Percentiles rank a stretch among this genome's conserved stretches.
Conservation (phyloP, 2,797 vertebrate species). For the Chelon labrosus region DNA sequence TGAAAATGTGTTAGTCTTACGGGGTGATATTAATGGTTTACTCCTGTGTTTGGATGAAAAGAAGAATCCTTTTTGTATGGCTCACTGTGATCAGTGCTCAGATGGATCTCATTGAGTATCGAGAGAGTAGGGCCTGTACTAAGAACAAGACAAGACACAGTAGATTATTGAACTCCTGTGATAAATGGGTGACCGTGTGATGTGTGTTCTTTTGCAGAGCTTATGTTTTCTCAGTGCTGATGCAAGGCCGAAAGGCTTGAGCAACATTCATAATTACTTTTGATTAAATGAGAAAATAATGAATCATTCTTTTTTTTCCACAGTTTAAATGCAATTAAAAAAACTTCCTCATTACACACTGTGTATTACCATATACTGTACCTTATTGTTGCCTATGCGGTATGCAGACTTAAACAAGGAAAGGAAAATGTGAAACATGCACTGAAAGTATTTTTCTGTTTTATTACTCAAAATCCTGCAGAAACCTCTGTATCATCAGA, state of each 20-base stretch:
- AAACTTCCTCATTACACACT: not conserved
- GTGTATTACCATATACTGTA: not conserved
- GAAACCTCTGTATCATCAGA: not conserved
- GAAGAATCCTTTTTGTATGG: too few species aligned
- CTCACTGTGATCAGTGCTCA: too few species aligned
- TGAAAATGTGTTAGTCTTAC: too few species aligned
- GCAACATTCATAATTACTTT: not conserved
- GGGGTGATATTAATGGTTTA: too few species aligned
- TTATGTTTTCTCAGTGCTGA: not conserved
- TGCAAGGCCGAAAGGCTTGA: not conserved
- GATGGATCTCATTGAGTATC: conserved; percentile 3
- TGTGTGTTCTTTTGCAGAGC: not conserved
- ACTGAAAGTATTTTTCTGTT: not conserved
- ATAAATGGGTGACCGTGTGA: not conserved
- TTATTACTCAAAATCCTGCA: not conserved
- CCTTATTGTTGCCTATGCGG: not conserved
- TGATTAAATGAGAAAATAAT: conserved; percentile 1
- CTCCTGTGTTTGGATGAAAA: too few species aligned
- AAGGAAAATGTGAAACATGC: not conserved
- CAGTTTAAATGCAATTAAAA: not conserved
- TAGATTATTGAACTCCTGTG: not conserved
- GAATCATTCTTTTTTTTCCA: not conserved
- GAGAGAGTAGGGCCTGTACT: conserved; percentile 15
- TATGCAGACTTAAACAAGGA: not conserved
- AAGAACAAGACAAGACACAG: conserved; percentile 8